These are phyloP conservation scores for Eira barbara DNA, from an alignment of 2,113 vertebrate genomes.

Conservation along the genomic window DNA sequence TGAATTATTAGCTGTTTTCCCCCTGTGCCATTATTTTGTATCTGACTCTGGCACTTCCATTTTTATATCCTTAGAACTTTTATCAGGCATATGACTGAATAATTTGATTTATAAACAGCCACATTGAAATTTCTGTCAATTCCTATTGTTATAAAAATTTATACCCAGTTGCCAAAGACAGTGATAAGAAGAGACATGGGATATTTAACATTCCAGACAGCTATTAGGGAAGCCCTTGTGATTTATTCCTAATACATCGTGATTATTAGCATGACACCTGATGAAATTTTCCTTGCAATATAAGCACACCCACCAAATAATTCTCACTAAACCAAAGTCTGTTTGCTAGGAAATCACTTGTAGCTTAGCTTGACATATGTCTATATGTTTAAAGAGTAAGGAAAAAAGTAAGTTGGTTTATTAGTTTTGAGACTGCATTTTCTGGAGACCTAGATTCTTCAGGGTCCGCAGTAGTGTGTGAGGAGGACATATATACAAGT, in stretches of 20 bases:
- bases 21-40: background rate
- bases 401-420: background rate
- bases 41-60: background rate
- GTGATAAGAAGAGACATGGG: background rate
- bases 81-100: background rate
- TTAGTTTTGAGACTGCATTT: background rate
- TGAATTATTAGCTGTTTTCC: background rate
- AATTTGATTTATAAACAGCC: background rate
- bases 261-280: background rate
- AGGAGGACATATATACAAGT: background rate
- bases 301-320: background rate
- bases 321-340: background rate
- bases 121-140: background rate
- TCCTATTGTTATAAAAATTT: background rate
- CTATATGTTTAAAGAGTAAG: background rate
- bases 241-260: background rate
- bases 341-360: background rate
- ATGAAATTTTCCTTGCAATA: background rate
- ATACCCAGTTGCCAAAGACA: background rate
- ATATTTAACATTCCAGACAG: background rate
- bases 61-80: background rate
- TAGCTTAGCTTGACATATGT: background rate
- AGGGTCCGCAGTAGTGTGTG: too few relatives aligned
- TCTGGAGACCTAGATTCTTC: too few relatives aligned
- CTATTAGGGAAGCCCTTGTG: background rate